Base-by-base conservation (phyloP, 2,888 invertebrate species). In the Elegia similella region DNA sequence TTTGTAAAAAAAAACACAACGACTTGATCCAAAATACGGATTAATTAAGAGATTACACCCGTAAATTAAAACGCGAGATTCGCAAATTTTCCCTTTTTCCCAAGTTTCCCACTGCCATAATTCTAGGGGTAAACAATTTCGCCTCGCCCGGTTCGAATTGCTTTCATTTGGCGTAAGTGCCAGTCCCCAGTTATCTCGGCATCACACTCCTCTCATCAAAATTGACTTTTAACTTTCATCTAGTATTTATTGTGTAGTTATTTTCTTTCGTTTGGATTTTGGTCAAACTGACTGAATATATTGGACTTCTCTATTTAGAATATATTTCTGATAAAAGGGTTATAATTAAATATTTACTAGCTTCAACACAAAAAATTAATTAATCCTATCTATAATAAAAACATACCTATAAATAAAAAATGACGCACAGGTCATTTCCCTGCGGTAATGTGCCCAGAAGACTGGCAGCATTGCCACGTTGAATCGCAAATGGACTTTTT, bases 141-240 rank as follows among this genome's bases (percentile, higher is more conserved):
- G 69, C 73, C 62, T 72, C 66, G 66, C 57, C 64, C 67, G 71
- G 68, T 70, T 70, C 55, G 68, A 70, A 76, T 74, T 72, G 72
- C 71, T 71, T 72, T 68, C 76, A 72, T 73, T 76, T 69, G 68
- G 67, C 68, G 64, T 71, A 72, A 72, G 69, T 71, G 70, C 69
- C 69, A 61, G 58, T 62, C 68, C 61, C 63, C 69, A 67, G 69
- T 74, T 76, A 75, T 76, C 75, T 71, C 69, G 66, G 67, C 70
- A 75, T 75, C 72, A 65, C 67, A 71, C 70, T 70, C 65, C 69
- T 72, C 70, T 70, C 62, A 68, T 63, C 68, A 59, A 72, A 76
- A 76, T 76, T 73, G 73, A 68, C 74, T 73, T 72, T 76, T 74
- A 17, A 6, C 38, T 50, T 16, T 16, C 16, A 50, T 34, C 34